Conservation (phyloP, 2,113 vertebrate genomes). For the Paratilapia polleni region DNA sequence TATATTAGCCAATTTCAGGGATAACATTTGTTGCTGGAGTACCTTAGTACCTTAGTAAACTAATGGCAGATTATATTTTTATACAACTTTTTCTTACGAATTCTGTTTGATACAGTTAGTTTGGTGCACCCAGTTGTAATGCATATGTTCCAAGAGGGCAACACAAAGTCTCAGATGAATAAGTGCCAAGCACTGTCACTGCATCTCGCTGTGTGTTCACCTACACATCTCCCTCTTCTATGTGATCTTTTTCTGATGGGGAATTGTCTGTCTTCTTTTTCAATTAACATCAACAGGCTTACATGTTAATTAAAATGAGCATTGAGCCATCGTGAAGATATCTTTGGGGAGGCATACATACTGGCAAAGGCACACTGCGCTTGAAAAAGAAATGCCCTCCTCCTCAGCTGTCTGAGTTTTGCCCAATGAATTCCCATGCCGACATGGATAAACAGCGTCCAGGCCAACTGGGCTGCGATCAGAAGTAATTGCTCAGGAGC, state of each 20-base stretch:
- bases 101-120: constrained; percentile 16
- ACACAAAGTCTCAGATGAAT: constrained; percentile 32
- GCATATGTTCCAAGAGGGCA: constrained; percentile 30
- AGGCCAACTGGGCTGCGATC: constrained; percentile 68
- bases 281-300: constrained; percentile 79
- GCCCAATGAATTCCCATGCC: constrained; percentile 52
- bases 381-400: constrained; percentile 54
- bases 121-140: constrained; percentile 23
- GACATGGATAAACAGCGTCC: constrained; percentile 53
- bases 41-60: neutral
- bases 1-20: neutral
- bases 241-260: constrained; percentile 66
- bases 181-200: constrained; percentile 1
- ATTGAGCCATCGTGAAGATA: constrained; percentile 55
- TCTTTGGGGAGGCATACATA: constrained; percentile 71
- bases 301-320: constrained; percentile 80
- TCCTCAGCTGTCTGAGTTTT: constrained; percentile 45
- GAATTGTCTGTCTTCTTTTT: constrained; percentile 73
- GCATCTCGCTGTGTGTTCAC: constrained; percentile 12
- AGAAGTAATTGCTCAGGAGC: constrained; percentile 70
- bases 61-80: neutral
- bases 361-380: constrained; percentile 34
- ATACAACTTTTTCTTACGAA: neutral
- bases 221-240: constrained; percentile 26
- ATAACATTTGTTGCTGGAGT: neutral